These are phyloP conservation scores for Platyscapa corneri DNA, from an alignment of 1,140 invertebrate species.

Conservation along the genomic window DNA sequence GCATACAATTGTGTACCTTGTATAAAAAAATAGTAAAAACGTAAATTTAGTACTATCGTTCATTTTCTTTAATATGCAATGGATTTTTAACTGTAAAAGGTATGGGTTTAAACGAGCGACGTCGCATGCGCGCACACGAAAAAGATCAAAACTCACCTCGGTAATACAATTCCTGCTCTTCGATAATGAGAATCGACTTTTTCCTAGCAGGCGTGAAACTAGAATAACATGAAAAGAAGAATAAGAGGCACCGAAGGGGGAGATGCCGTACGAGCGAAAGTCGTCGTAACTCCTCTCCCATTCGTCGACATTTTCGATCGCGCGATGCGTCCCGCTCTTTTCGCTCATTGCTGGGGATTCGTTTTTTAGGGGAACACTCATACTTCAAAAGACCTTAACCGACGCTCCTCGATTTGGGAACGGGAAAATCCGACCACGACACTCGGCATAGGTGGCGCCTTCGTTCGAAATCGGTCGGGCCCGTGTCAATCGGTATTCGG, in stretches of 20 bases:
- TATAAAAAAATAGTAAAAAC: not conserved
- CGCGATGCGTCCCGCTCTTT: not conserved
- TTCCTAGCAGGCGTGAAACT: not conserved
- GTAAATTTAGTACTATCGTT: too few species aligned
- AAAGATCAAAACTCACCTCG: slow-evolving; percentile 6
- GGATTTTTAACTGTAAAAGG: too few species aligned
- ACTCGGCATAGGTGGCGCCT: not conserved
- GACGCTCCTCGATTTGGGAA: not conserved
- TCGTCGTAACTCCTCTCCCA: not conserved
- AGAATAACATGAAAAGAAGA: not conserved
- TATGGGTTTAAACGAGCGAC: too few species aligned
- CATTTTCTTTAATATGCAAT: too few species aligned
- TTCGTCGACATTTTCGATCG: slow-evolving; percentile 25
- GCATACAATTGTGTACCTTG: not conserved
- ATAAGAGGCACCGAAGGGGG: not conserved
- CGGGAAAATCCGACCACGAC: not conserved
- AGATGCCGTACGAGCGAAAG: slow-evolving; percentile 12
- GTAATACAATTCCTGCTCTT: not conserved
- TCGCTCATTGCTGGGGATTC: not conserved
- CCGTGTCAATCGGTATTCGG: too few species aligned
- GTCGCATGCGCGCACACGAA: too few species aligned
- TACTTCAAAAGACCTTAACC: not conserved
- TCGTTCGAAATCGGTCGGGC: too few species aligned
- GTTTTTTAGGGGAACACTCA: not conserved
- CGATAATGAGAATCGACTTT: not conserved